phyloP scores from a whole-genome alignment of 2,888 invertebrate genomes.

The Cremastobaeus sp. region DNA sequence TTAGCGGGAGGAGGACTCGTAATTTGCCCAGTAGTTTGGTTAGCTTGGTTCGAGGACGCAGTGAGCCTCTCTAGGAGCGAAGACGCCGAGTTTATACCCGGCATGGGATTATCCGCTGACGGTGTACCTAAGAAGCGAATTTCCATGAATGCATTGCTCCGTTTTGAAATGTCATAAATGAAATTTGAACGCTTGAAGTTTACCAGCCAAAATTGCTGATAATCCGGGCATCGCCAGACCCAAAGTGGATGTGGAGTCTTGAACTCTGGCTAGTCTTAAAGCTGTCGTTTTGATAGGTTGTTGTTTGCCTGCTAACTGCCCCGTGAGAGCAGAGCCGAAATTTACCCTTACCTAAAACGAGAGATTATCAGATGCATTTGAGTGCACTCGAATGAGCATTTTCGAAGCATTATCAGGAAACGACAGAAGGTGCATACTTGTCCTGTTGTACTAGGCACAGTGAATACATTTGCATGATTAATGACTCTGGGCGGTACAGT shows the following conservation, averaged over 20 bases:
- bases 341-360: conserved; percentile 73
- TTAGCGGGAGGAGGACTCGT: conserved; percentile 81
- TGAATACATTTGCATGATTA: conserved; percentile 76
- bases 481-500: conserved; percentile 74
- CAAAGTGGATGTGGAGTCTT: conserved; percentile 77
- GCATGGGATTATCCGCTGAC: conserved; percentile 81
- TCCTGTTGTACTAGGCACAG: conserved; percentile 76
- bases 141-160: neutral
- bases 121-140: conserved; percentile 78
- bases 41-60: conserved; percentile 76
- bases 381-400: no score
- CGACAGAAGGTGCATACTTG: conserved; percentile 68
- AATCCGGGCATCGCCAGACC: conserved; percentile 81
- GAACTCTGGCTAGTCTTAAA: conserved; percentile 78
- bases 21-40: conserved; percentile 80
- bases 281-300: conserved; percentile 79
- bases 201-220: conserved; percentile 81
- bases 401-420: no score
- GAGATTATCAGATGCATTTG: conserved; percentile 2
- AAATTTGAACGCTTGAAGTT: neutral
- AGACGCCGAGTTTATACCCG: conserved; percentile 80
- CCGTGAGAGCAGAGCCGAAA: conserved; percentile 74
- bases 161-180: neutral
- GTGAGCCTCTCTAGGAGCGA: conserved; percentile 80
- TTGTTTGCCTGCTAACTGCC: conserved; percentile 74